Conservation (phyloP, 2,113 vertebrate species). For the Paraplagusia blochii region DNA sequence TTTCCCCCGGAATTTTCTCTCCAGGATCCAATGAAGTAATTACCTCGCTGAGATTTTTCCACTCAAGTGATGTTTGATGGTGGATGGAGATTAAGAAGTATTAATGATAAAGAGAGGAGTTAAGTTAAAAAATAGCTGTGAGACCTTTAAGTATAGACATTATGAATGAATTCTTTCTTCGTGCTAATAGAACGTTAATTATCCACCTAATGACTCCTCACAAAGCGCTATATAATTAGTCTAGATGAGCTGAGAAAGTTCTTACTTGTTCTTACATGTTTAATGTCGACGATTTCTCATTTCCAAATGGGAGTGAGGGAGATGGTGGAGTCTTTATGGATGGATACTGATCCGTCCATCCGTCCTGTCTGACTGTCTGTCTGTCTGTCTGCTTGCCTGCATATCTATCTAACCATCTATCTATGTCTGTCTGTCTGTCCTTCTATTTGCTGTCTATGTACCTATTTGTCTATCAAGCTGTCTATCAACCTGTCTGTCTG, state of each 20-base stretch:
- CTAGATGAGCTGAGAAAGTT: constrained; percentile 73
- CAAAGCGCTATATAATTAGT: constrained; percentile 74
- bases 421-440: constrained; percentile 33
- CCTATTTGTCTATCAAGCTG: too few species aligned
- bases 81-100: constrained; percentile 38
- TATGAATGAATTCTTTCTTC: constrained; percentile 70
- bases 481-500: constrained; percentile 30
- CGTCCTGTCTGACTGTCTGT: constrained; percentile 32
- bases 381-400: too few species aligned
- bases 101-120: constrained; percentile 53
- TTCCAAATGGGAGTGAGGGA: constrained; percentile 59
- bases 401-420: too few species aligned
- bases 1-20: not conserved
- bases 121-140: constrained; percentile 58
- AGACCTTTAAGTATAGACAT: constrained; percentile 62
- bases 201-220: constrained; percentile 74
- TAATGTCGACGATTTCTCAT: constrained; percentile 72
- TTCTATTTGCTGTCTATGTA: too few species aligned
- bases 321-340: constrained; percentile 25
- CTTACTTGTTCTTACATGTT: constrained; percentile 75
- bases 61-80: constrained; percentile 32
- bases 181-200: constrained; percentile 74
- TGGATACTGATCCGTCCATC: constrained; percentile 1
- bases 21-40: not conserved
- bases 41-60: constrained; percentile 22